Conservation (phyloP, 2,797 vertebrate genomes). For the Pygocentrus nattereri region DNA sequence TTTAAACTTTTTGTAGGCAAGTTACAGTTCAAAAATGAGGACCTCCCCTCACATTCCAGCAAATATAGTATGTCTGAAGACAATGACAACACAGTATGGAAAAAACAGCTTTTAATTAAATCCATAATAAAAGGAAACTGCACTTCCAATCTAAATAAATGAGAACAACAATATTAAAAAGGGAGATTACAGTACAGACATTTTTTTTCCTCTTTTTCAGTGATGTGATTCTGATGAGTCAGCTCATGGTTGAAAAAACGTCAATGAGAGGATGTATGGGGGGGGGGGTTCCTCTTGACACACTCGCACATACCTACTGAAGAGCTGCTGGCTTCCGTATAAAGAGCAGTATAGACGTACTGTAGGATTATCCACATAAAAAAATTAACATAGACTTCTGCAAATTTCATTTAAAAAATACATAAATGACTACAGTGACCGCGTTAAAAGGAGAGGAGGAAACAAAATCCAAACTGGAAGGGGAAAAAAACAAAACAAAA, state of each 20-base stretch:
- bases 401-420: constrained; percentile 59
- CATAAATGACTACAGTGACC: constrained; percentile 53
- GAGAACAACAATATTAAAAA: constrained; percentile 58
- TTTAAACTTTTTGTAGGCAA: too few species aligned
- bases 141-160: constrained; percentile 58
- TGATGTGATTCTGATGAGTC: constrained; percentile 37
- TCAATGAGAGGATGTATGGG: constrained; percentile 24
- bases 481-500: not conserved
- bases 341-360: constrained; percentile 50
- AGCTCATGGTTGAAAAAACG: constrained; percentile 22
- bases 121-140: constrained; percentile 62
- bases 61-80: not conserved
- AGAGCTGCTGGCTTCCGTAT: constrained; percentile 38
- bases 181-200: constrained; percentile 54
- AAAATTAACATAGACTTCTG: constrained; percentile 60
- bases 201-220: constrained; percentile 27
- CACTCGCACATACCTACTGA: constrained; percentile 22
- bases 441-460: constrained; percentile 53
- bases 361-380: constrained; percentile 54
- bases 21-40: too few species aligned
- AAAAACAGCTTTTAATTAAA: constrained; percentile 64
- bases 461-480: not conserved
- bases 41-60: not conserved
- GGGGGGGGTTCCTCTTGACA: constrained; percentile 40
- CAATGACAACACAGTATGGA: constrained; percentile 37